Base-by-base conservation (phyloP, 2,113 vertebrate species). In the Dolichotis patagonum region DNA sequence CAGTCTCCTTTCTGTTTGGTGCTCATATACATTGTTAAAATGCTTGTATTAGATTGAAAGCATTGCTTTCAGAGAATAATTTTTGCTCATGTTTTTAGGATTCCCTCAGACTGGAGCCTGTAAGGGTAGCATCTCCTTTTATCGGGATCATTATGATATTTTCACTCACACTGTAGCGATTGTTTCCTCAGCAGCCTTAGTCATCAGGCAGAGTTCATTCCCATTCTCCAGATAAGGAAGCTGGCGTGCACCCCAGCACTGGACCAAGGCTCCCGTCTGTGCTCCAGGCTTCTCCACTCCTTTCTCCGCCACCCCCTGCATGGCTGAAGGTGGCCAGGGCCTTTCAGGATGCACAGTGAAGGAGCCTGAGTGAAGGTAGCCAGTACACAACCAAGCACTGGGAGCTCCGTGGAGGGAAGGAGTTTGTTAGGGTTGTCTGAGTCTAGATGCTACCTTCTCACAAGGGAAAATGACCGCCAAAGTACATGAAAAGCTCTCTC, bases 1-100 rank as follows among this genome's bases (percentile, higher is more conserved):
- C 4, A 10, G 58, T 67, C 30, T 35, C 11, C 20, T 82, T 80
- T 88, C 65, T 69, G 35, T 85, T 91, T 67, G 77, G 32, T 96
- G 30, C 80, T 56, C 58, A 86, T 62, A 71, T 28, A 65, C 20
- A 62, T 60, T 90, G 69, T 91, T 93, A 60, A 91, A 89, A 88
- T 88, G 56, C 35, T 83, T 85, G 24, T 30, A 41, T 88, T 82
- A 80, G 86, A 89, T 89, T 69, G 69, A 91, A 96, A 96, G 3
- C 20, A 63, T 85, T 75, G 35, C 69, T 85, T 90, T 93, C 19
- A 78, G 85, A 62, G 91, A 30, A 32, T 16, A 41, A 16, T 67
- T 67, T 93, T 85, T 95, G 17, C 35, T 49, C 38, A 24, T 78
- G 10, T 26, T 84, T 85, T 80, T 62, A 67, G 35, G 28, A 35